Evolutionary conservation across 2,888 invertebrate genomes (phyloP), one percentile per base, ranked within the genome.

Genomic region (Aromia moschata): DNA sequence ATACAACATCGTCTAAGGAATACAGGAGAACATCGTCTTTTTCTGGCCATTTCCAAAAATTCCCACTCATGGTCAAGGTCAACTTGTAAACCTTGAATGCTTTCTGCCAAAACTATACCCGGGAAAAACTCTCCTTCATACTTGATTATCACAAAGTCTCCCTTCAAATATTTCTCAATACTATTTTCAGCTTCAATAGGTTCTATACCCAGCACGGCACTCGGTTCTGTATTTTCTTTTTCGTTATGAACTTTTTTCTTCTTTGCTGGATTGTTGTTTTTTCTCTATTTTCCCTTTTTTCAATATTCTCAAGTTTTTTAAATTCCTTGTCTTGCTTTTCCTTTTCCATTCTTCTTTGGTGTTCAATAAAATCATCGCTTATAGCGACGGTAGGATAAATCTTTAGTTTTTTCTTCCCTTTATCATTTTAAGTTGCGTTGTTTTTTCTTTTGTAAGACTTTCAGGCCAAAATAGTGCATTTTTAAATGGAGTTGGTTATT

Each of bases 101-200:
- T 14, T 14, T 11, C 15, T 15, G 12, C 15, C 15, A 38, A 15
- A 15, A 38, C 15, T 38, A 5, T 38, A 14, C 38, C 38, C 3
- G 38, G 38, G 15, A 38, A 38, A 38, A 15, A 38, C 10, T 38
- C 38, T 38, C 38, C 38, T 38, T 38, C 38, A 10, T 38, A 38
- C 12, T 38, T 16, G 7, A 38, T 16, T 5, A 38, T 15, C 3
- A 38, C 38, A 14, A 15, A 38, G 12, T 38, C 14, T 12, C n/a
- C 7, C 36, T 36, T 11, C 11, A 3, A 10, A 11, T 36, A 36
- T 10, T 36, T 36, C 11, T 36, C 15, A 38, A 5, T 16, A 15
- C 15, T 14, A 15, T 38, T 38, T 15, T 38, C 38, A 38, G 15
- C 38, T 11, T 15, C 2, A n/a, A 4, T n/a, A n/a, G n/a, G n/a